Base-by-base conservation (phyloP, 2,797 vertebrate species). In the Mionectes olivaceus region DNA sequence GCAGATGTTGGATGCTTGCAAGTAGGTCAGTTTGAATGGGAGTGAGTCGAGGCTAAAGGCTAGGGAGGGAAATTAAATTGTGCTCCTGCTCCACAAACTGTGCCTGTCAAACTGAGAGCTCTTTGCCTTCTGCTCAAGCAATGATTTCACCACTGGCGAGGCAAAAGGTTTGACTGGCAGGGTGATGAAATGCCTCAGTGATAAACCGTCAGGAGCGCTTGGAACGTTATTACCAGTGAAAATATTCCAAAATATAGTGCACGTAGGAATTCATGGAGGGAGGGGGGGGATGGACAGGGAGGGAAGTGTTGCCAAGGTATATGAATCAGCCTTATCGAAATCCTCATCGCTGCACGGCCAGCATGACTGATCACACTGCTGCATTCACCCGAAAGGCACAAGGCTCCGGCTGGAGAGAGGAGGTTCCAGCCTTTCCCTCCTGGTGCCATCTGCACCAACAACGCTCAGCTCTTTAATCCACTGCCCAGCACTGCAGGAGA, bases 1-100 rank as follows among this genome's bases (percentile, higher is more conserved):
- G 91, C 94, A 96, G 92, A 95, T 95, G 96, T 86, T 78, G 93
- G 69, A 70, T 87, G 90, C 79, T 82, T 59, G 44, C 96, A 97
- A 93, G 87, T 94, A 96, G 97, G 97, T 97, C 97, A 97, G 78
- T 67, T 49, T 47, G 81, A 93, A 94, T 59, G 4, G 2, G 44
- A 94, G 87, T 1, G 7, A 88, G 85, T 41, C 0, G 1, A 95
- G 94, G 93, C 90, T 94, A 95, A 96, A 97, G 93, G 87, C 87
- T 57, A 37, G 67, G 68, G 30, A 81, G 81, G 89, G 74, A 90
- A 97, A 97, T 95, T 68, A 94, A 94, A 89, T 50, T 30, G 43
- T 2, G 1, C 74, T 94, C 83, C 86, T 41, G 91, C 60, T 89
- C 76, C 35, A 43, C 69, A 77, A 68, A 87, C 68, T n/a, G 57